These are phyloP conservation scores for Lethrus apterus DNA, from an alignment of 1,140 invertebrate genomes.

Conservation along the genomic window DNA sequence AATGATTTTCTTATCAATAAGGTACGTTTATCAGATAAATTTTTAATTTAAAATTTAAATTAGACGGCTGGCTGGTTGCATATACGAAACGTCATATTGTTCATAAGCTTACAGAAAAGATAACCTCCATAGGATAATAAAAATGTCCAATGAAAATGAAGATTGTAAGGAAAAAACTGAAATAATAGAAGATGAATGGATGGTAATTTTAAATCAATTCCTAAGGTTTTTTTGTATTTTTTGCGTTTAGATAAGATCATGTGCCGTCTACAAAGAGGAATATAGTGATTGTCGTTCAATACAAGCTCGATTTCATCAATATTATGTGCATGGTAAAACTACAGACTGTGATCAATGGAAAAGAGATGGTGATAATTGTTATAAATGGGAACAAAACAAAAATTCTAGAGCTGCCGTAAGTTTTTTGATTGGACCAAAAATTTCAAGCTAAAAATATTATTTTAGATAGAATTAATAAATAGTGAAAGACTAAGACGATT, in stretches of 20 bases:
- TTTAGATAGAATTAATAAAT: slow-evolving; percentile 58
- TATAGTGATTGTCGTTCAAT: slow-evolving; percentile 69
- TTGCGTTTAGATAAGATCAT: slow-evolving; percentile 54
- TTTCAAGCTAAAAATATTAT: slow-evolving; percentile 17
- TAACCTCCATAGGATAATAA: too few relatives aligned
- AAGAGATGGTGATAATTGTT: slow-evolving; percentile 66
- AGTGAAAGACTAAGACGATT: slow-evolving; percentile 61
- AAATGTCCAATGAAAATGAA: slow-evolving; percentile 18
- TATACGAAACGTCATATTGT: too few relatives aligned
- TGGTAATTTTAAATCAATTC: slow-evolving; percentile 25
- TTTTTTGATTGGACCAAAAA: slow-evolving; percentile 22
- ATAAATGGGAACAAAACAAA: slow-evolving; percentile 53
- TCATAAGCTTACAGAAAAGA: too few relatives aligned
- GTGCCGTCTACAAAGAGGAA: slow-evolving; percentile 67
- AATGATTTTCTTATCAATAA: too few relatives aligned
- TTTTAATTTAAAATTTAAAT: too few relatives aligned
- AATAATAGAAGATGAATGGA: slow-evolving; percentile 31
- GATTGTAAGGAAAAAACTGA: slow-evolving; percentile 11
- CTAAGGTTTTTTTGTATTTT: slow-evolving; percentile 1
- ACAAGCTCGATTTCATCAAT: slow-evolving; percentile 73
- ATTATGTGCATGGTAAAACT: slow-evolving; percentile 68
- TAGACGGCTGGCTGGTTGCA: too few relatives aligned
- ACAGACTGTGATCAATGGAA: slow-evolving; percentile 73
- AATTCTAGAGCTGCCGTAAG: slow-evolving; percentile 61
- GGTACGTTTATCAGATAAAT: too few relatives aligned